These are phyloP conservation scores for Aurelia aurita DNA, from an alignment of 30 jellyfish, hydroid and myxozoan genomes.

Conservation along the genomic window DNA sequence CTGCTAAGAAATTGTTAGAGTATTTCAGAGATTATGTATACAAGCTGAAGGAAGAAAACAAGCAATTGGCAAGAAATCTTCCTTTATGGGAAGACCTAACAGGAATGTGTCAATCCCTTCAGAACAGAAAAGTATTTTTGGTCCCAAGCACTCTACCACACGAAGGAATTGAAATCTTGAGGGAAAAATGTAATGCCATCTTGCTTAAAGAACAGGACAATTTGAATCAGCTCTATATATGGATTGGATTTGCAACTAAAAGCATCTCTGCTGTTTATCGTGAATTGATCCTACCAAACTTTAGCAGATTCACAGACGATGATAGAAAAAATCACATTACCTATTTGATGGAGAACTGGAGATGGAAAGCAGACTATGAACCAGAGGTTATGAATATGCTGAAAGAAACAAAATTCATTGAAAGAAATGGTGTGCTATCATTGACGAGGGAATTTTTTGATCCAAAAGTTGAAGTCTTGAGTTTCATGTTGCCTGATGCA, in stretches of 20 bases:
- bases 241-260: background rate
- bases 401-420: slow-evolving; percentile 24
- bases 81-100: slow-evolving; percentile 43
- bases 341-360: slow-evolving; percentile 20
- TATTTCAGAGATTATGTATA: background rate
- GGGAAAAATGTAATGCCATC: background rate
- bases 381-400: background rate
- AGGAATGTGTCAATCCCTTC: background rate
- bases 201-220: background rate
- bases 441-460: slow-evolving; percentile 50
- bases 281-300: slow-evolving; percentile 11
- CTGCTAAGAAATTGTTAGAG: slow-evolving; percentile 23
- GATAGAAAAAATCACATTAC: slow-evolving; percentile 35
- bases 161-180: slow-evolving; percentile 20
- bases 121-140: background rate
- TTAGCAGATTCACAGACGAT: slow-evolving; percentile 9
- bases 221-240: background rate
- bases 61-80: background rate
- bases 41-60: background rate
- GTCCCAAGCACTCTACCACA: slow-evolving; percentile 18
- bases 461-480: slow-evolving; percentile 52
- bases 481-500: slow-evolving; percentile 15
- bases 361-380: background rate
- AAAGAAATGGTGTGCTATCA: slow-evolving; percentile 25
- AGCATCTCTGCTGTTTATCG: slow-evolving; percentile 16